phyloP scores from a whole-genome alignment of 1,140 invertebrate species.

The Brachionus manjavacas region DNA sequence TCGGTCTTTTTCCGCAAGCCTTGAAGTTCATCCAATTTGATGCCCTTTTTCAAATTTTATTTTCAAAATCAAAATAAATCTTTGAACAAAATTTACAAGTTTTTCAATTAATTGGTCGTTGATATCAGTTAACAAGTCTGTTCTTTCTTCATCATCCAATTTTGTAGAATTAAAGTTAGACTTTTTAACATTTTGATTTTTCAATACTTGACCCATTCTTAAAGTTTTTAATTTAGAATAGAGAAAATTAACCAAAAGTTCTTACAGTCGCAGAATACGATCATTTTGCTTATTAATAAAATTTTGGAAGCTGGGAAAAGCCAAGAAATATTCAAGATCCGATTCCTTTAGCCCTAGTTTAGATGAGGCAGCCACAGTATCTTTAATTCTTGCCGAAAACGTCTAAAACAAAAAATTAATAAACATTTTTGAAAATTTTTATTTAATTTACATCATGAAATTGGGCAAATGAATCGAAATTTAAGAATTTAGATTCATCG shows the following conservation, averaged over 20 bases:
- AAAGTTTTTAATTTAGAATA: not conserved
- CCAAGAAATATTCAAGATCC: constrained; percentile 19
- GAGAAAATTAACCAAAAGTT: not conserved
- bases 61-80: not conserved
- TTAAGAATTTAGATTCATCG: not conserved
- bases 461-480: not conserved
- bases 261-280: constrained; percentile 8
- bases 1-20: constrained; percentile 64
- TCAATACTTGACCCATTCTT: constrained; percentile 13
- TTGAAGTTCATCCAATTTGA: constrained; percentile 66
- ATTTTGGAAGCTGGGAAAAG: not conserved
- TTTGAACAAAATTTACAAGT: constrained; percentile 61
- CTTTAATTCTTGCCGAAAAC: constrained; percentile 18
- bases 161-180: constrained; percentile 43
- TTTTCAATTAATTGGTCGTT: constrained; percentile 77
- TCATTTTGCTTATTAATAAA: constrained; percentile 19
- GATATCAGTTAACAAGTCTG: constrained; percentile 68
- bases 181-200: constrained; percentile 21
- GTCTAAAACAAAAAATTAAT: not conserved
- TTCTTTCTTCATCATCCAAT: constrained; percentile 66
- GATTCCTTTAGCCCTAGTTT: not conserved
- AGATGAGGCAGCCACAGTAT: not conserved
- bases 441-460: not conserved
- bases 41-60: constrained; percentile 55
- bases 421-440: not conserved